Evolutionary conservation across 2,797 vertebrate species (phyloP).

Genomic region (Prionace glauca): DNA sequence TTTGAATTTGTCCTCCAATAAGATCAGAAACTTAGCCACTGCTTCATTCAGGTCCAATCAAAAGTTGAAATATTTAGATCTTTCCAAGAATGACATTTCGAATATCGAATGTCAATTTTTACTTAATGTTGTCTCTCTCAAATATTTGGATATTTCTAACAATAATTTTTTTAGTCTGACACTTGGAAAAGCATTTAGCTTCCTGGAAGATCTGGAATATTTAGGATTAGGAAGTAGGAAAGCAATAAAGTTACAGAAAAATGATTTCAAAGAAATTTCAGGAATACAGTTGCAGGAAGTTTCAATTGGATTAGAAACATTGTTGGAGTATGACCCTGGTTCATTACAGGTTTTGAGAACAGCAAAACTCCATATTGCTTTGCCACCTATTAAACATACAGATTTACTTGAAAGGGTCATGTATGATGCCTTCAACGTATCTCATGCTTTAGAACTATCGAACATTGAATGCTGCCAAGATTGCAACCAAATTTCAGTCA

Average conservation of each 20-base stretch:
- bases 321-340: constrained; percentile 47
- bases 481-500: constrained; percentile 53
- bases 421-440: constrained; percentile 57
- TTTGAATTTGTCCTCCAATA: constrained; percentile 69
- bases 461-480: constrained; percentile 48
- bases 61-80: constrained; percentile 62
- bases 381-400: constrained; percentile 39
- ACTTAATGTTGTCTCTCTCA: constrained; percentile 50
- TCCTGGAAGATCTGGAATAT: constrained; percentile 55
- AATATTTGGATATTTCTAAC: constrained; percentile 63
- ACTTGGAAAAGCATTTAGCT: constrained; percentile 55
- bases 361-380: constrained; percentile 47
- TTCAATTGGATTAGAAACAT: constrained; percentile 40
- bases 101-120: constrained; percentile 58
- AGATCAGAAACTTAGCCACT: constrained; percentile 54
- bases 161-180: constrained; percentile 61
- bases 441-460: constrained; percentile 62
- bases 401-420: constrained; percentile 45
- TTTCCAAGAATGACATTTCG: constrained; percentile 68
- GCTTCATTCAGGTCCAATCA: constrained; percentile 58
- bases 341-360: constrained; percentile 49
- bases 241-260: constrained; percentile 45
- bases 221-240: constrained; percentile 49
- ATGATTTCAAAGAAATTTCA: constrained; percentile 43
- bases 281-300: constrained; percentile 22